These are phyloP conservation scores for Oryctolagus cuniculus DNA, from an alignment of 2,113 vertebrate species.

Conservation along the genomic window DNA sequence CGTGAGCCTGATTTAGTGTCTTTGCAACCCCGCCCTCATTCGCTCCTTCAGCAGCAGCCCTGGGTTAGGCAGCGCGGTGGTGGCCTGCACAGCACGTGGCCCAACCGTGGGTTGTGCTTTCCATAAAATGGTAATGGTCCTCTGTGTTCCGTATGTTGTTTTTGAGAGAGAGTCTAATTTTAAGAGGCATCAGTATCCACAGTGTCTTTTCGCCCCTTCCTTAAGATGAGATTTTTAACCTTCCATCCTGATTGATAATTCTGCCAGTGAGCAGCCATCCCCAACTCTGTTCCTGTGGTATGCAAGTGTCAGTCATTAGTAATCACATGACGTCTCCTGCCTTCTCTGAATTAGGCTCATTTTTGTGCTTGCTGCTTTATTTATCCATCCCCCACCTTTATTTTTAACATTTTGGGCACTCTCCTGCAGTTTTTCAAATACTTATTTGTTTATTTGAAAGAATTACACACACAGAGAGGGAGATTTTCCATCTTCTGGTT, in stretches of 20 bases:
- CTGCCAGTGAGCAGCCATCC: fast-evolving
- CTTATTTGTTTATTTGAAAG: no score
- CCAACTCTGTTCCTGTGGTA: no score
- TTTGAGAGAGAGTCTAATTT: background rate
- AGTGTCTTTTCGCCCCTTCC: fast-evolving
- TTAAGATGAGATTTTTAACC: fast-evolving
- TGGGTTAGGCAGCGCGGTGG: background rate
- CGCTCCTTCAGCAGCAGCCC: background rate
- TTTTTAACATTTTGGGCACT: no score
- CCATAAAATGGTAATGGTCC: no score
- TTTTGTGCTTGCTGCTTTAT: background rate
- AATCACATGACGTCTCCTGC: background rate
- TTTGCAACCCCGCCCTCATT: background rate
- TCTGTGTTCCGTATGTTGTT: background rate
- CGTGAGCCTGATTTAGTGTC: background rate
- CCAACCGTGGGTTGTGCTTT: background rate
- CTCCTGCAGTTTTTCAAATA: no score
- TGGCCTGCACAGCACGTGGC: fast-evolving
- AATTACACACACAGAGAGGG: no score
- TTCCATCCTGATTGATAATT: background rate
- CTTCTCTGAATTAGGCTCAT: background rate
- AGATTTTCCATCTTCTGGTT: no score
- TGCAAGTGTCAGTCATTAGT: background rate
- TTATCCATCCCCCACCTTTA: background rate
- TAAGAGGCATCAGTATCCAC: background rate